Base-by-base conservation (phyloP, 2,797 vertebrate genomes). In the Catamblyrhynchus diadema region DNA sequence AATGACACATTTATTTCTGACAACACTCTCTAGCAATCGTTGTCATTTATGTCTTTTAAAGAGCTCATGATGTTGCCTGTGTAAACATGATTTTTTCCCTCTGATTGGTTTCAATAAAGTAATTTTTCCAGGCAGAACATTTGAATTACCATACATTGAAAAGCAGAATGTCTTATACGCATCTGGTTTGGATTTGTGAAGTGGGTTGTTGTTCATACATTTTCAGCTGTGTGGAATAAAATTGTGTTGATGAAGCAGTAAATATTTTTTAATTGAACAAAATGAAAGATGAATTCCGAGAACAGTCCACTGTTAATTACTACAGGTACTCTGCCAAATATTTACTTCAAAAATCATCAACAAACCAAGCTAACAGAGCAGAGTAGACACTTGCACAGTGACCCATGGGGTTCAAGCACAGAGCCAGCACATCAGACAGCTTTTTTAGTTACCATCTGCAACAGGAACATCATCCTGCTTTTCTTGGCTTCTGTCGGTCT, bases 51-150 rank as follows among this genome's bases (percentile, higher is more conserved):
- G 59, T n/a, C 32, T 89, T 80, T 86, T 88, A 80, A 94, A 89
- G 27, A 62, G 41, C 27, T 82, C 24, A 86, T 0, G 0, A 41
- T 37, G 18, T 50, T 91, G 42, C 22, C 69, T 33, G 28, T 39
- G 62, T 81, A 92, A 94, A 90, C 47, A 64, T 41, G 70, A 77
- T 86, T 93, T 90, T 92, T 71, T 56, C 73, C n/a, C 37, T 74
- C 75, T 95, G 84, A 86, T 66, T 88, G 66, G 21, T 86, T 93
- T 91, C 94, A 86, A 75, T 74, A 73, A 86, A 90, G 78, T 71
- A 53, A 71, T 94, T 91, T 95, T 87, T 78, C 61, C 65, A 87
- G 67, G 57, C 65, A 83, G 88, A 94, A 95, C 75, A 87, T 74
- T 10, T 85, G 47, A 92, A 93, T 94, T 91, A 69, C 42, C 53